Evolutionary conservation across 2,113 vertebrate species (phyloP), one percentile per base, ranked within the genome.

Genomic region (Paradoxurus hermaphroditus): DNA sequence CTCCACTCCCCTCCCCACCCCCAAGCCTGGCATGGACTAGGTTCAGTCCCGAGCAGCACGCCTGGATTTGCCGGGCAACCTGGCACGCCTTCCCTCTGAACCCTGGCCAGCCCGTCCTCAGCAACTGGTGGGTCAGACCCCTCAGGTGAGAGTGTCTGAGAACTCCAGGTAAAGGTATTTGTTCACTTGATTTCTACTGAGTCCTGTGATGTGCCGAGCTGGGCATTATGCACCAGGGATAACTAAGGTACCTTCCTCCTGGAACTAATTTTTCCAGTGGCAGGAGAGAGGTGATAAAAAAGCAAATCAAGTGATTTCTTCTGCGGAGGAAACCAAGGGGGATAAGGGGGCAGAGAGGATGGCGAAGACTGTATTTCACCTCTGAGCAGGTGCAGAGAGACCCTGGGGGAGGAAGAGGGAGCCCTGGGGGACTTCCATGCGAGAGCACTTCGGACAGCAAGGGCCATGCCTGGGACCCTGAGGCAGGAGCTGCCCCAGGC

Each of bases 191-290:
- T 1, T 31, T 27, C 21, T 29, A 3, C 51, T 21, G 77, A 65
- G 62, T 39, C 59, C 65, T 6, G 1, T 0, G 29, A 4, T 0
- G 23, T 23, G 41, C 34, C 11, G 0, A 9, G 27, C 12, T 46
- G 59, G n/a, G 72, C 25, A 14, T 51, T 4, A 51, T n/a, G 18
- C n/a, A 13, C 72, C 2, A 18, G 9, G 41, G 34, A 68, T 8
- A 46, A 56, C 1, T 23, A 56, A 56, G 44, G 29, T 11, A 39
- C 51, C 34, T 15, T 21, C 41, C 31, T 49, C 27, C 27, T 2
- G 25, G 19, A 36, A 7, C 29, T 6, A 3, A 6, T 25, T 75
- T 21, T 72, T 36, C 31, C 51, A 34, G 34, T 2, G 39, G 34
- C 19, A 51, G 31, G 31, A 92, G 29, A 34, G 7, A 56, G 39